These are phyloP conservation scores for Girardia tigrina DNA, from an alignment of 2,888 invertebrate genomes.

Conservation along the genomic window DNA sequence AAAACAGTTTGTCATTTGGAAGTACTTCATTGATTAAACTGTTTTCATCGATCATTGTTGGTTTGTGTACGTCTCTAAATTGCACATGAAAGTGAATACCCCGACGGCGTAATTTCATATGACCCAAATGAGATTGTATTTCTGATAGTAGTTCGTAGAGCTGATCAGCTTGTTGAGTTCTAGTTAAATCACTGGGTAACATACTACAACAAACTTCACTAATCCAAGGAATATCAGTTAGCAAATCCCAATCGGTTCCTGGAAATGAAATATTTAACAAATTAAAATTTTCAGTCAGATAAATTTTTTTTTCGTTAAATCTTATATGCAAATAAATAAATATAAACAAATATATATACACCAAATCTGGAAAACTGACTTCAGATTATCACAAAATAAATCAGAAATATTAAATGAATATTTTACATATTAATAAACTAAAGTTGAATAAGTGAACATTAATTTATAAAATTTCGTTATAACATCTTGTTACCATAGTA, in stretches of 20 bases:
- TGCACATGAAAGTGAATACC: slow-evolving; percentile 35
- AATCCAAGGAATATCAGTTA: slow-evolving; percentile 40
- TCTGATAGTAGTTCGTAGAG: slow-evolving; percentile 32
- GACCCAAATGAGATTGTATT: slow-evolving; percentile 23
- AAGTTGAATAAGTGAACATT: no score
- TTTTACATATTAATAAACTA: no score
- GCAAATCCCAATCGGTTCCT: slow-evolving; percentile 38
- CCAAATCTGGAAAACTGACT: no score
- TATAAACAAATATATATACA: no score
- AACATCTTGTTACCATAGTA: no score
- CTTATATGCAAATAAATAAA: no score
- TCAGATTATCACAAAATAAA: no score
- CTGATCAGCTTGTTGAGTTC: slow-evolving; percentile 33
- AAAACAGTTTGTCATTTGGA: not conserved
- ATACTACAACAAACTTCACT: slow-evolving; percentile 32
- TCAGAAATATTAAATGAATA: no score
- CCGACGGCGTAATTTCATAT: slow-evolving; percentile 29
- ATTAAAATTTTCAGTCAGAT: no score
- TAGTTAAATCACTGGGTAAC: slow-evolving; percentile 28
- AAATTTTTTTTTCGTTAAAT: no score
- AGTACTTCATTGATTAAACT: slow-evolving; percentile 8
- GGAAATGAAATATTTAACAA: no score
- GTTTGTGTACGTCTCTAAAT: slow-evolving; percentile 30
- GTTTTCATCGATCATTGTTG: not conserved
- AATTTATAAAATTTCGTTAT: no score